Percentiles rank a stretch among this genome's conserved stretches.
These are phyloP conservation scores for Phrynocephalus versicolor DNA, from an alignment of 2,113 vertebrate species.

Conservation along the genomic window DNA sequence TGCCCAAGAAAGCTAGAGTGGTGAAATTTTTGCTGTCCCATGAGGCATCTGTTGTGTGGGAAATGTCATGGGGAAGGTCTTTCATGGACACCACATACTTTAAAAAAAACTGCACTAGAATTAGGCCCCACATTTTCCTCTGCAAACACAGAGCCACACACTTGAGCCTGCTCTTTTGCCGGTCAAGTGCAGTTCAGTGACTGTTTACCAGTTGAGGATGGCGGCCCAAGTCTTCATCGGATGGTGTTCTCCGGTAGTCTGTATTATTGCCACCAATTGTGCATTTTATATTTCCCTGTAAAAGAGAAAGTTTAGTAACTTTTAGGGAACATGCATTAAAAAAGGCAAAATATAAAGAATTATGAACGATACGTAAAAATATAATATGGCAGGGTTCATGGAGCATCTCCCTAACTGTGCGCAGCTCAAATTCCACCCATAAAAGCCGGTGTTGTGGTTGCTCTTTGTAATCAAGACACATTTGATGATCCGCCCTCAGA, in stretches of 20 bases:
- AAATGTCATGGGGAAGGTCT: neutral
- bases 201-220: constrained; percentile 81
- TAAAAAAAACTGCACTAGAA: neutral
- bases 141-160: neutral
- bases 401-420: neutral
- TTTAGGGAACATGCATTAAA: fast-evolving
- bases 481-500: too few relatives aligned
- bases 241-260: constrained; percentile 62
- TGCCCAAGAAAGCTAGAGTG: too few relatives aligned
- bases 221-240: constrained; percentile 80
- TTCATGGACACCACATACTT: neutral
- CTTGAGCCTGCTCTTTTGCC: neutral
- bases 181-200: fast-evolving
- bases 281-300: constrained; percentile 64
- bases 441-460: neutral
- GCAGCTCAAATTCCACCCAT: neutral
- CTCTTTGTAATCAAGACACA: neutral
- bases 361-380: neutral
- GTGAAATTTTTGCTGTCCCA: neutral
- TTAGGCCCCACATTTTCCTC: neutral
- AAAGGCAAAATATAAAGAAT: neutral
- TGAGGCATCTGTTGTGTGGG: neutral
- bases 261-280: constrained; percentile 75
- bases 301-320: neutral
- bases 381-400: neutral